phyloP scores from a whole-genome alignment of 2,797 vertebrate genomes.

The Pangasius mekongensis region DNA sequence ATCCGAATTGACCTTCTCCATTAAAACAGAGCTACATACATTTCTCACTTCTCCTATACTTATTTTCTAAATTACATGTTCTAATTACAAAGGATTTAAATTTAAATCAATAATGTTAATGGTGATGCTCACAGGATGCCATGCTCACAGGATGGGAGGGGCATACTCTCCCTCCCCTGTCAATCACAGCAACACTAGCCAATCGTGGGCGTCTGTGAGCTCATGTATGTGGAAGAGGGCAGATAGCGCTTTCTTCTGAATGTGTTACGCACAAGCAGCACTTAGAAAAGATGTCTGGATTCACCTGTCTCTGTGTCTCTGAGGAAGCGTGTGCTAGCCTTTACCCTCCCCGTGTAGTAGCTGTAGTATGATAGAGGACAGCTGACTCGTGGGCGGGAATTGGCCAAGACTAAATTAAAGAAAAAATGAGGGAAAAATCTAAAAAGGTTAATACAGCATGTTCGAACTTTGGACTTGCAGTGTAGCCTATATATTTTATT shows the following conservation, averaged over 20 bases:
- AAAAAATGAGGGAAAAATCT: not conserved
- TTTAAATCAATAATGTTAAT: not conserved
- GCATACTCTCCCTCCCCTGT: not conserved
- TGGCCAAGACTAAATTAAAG: not conserved
- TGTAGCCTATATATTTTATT: not conserved
- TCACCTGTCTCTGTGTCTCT: not conserved
- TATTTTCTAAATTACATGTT: not conserved
- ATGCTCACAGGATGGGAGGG: not conserved
- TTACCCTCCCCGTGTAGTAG: not conserved
- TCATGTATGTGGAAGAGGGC: not conserved
- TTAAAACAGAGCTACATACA: not conserved
- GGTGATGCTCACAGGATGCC: not conserved
- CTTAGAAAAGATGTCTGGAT: not conserved
- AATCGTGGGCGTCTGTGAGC: not conserved
- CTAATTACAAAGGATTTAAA: not conserved
- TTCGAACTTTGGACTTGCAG: not conserved
- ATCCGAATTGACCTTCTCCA: not conserved
- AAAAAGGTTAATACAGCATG: not conserved
- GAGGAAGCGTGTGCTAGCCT: not conserved
- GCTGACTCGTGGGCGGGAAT: not conserved
- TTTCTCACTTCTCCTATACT: not conserved
- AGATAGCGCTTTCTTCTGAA: not conserved
- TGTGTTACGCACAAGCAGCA: too few relatives aligned
- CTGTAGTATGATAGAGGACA: not conserved
- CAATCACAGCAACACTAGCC: not conserved